Percentiles rank a stretch among this genome's conserved stretches.
Conservation (phyloP, 1,140 invertebrate species). For the Drosophila sechellia region DNA sequence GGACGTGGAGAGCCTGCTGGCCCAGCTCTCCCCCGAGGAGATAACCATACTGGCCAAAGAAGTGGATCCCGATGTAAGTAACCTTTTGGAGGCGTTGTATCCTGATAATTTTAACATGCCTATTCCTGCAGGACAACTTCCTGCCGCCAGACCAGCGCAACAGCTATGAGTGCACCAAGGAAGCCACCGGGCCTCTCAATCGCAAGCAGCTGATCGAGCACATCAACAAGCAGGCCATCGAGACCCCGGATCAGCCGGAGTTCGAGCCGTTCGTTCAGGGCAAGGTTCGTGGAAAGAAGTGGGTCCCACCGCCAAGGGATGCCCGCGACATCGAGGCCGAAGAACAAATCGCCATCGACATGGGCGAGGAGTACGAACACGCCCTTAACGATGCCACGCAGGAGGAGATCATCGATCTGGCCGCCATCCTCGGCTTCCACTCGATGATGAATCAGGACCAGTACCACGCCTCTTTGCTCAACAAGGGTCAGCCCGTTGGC, state of each 20-base stretch:
- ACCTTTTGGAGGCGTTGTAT: rapidly evolving
- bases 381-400: conserved; percentile 96
- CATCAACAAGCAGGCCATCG: conserved; percentile 98
- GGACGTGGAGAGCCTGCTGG: conserved; percentile 98
- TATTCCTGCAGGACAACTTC: conserved; percentile 93
- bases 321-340: conserved; percentile 92
- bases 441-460: conserved; percentile 99
- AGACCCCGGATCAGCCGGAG: conserved; percentile 98
- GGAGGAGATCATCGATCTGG: conserved; percentile 99
- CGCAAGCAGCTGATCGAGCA: conserved; percentile 98
- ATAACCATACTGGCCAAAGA: conserved; percentile 98
- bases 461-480: conserved; percentile 97
- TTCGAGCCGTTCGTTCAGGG: conserved; percentile 96
- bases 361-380: conserved; percentile 98
- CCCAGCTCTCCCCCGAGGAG: conserved; percentile 97
- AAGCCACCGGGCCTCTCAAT: conserved; percentile 97
- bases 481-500: conserved; percentile 94
- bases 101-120: background rate
- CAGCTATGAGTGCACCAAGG: conserved; percentile 97
- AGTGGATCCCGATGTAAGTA: conserved; percentile 99
- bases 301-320: conserved; percentile 94
- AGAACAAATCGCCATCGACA: conserved; percentile 95
- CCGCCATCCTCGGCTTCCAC: conserved; percentile 99
- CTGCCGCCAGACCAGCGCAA: conserved; percentile 98
- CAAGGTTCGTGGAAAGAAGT: conserved; percentile 96